Evolutionary conservation across 2,888 invertebrate species (phyloP).

Genomic region (Craniophora ligustri): DNA sequence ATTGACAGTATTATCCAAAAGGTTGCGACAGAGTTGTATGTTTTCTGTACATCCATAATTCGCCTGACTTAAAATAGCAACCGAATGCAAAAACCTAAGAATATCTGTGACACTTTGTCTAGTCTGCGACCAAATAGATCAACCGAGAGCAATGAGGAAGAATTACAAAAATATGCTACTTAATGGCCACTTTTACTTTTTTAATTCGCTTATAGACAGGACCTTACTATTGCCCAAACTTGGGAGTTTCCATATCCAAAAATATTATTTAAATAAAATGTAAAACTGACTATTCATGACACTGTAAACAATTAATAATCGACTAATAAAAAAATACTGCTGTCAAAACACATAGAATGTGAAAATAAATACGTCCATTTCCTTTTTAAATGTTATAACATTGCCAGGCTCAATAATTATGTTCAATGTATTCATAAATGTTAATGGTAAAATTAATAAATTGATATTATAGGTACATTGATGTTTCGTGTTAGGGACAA

Average conservation of each 20-base stretch:
- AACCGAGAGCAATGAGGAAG: too few relatives aligned
- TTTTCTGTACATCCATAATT: too few relatives aligned
- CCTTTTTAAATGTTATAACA: constrained; percentile 41
- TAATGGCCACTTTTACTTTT: too few relatives aligned
- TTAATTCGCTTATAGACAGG: too few relatives aligned
- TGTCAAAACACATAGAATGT: constrained; percentile 51
- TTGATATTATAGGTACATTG: constrained; percentile 44
- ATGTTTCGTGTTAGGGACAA: constrained; percentile 41
- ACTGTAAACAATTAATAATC: constrained; percentile 28
- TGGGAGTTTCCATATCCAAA: constrained; percentile 6
- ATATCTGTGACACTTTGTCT: too few relatives aligned
- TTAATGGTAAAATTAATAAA: constrained; percentile 30
- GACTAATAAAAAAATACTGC: constrained; percentile 32
- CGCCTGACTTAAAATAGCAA: too few relatives aligned
- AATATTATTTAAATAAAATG: constrained; percentile 8
- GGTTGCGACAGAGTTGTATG: too few relatives aligned
- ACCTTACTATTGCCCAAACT: neutral
- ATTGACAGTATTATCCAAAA: too few relatives aligned
- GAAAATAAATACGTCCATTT: constrained; percentile 58
- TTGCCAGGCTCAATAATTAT: constrained; percentile 51
- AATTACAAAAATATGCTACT: too few relatives aligned
- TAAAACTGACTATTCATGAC: constrained; percentile 37
- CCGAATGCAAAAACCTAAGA: too few relatives aligned
- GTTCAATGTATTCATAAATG: constrained; percentile 38
- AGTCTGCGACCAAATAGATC: too few relatives aligned